A percentile compares a stretch with the other conserved stretches of the same genome.
Evolutionary conservation across 30 jellyfish, hydroid and myxozoan species (phyloP).

Genomic region (Thelohanellus kitauei): DNA sequence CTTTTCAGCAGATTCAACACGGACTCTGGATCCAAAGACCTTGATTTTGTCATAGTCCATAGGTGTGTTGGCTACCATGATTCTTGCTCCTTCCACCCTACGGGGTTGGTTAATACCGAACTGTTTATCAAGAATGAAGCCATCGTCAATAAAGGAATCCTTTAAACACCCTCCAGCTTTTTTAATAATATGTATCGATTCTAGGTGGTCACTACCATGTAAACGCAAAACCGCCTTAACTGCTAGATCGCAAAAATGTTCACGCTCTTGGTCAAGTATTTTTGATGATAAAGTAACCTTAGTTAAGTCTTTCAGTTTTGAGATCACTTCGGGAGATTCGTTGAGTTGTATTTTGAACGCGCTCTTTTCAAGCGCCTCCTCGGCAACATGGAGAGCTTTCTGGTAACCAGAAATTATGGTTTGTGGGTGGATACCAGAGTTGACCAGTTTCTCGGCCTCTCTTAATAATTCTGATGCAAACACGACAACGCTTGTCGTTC

Average conservation of each 20-base stretch:
- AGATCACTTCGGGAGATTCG: slow-evolving; percentile 9
- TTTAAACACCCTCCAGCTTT: slow-evolving; percentile 52
- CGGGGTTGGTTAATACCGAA: slow-evolving; percentile 67
- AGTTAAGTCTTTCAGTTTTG: slow-evolving; percentile 36
- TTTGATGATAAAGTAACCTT: slow-evolving; percentile 52
- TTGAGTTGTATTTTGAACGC: slow-evolving; percentile 17
- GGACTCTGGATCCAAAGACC: slow-evolving; percentile 68
- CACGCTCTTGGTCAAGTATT: slow-evolving; percentile 31
- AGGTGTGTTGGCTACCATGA: slow-evolving; percentile 51
- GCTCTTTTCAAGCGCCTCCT: slow-evolving; percentile 29
- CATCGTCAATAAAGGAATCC: slow-evolving; percentile 57
- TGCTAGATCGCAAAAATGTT: slow-evolving; percentile 41
- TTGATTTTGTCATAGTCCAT: slow-evolving; percentile 82
- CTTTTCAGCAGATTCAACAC: slow-evolving; percentile 70
- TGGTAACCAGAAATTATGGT: slow-evolving; percentile 48
- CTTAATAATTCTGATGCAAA: slow-evolving; percentile 45
- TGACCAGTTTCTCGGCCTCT: slow-evolving; percentile 53
- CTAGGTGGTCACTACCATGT: slow-evolving; percentile 46
- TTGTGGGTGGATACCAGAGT: slow-evolving; percentile 60
- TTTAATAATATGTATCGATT: slow-evolving; percentile 39
- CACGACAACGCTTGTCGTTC: slow-evolving; percentile 86
- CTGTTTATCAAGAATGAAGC: slow-evolving; percentile 40
- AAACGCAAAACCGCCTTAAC: slow-evolving; percentile 40
- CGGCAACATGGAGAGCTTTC: slow-evolving; percentile 49
- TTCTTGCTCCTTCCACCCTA: slow-evolving; percentile 57